Conservation (phyloP, 2,888 invertebrate species). For the Tenthredo scrophulariae region DNA sequence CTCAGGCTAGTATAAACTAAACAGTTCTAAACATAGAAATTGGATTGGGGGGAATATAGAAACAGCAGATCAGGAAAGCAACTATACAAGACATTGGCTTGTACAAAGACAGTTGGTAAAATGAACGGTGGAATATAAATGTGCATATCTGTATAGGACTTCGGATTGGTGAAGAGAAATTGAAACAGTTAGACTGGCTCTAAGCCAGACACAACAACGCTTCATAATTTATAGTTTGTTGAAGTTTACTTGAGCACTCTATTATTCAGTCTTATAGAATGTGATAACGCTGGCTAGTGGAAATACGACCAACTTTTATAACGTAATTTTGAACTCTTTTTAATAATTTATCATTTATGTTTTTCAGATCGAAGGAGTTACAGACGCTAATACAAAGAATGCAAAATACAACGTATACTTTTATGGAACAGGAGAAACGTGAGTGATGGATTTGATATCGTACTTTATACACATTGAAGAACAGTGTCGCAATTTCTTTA, state of each 20-base stretch:
- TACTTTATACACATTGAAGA: background rate
- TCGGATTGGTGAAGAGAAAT: background rate
- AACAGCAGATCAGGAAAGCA: background rate
- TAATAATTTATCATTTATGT: background rate
- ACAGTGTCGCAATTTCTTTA: background rate
- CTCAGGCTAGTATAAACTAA: background rate
- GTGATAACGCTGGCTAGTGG: background rate
- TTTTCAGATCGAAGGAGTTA: slow-evolving; percentile 81
- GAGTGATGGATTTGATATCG: slow-evolving; percentile 77
- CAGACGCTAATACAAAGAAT: slow-evolving; percentile 83
- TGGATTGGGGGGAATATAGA: too few relatives aligned
- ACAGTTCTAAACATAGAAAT: slow-evolving; percentile 10
- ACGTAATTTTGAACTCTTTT: background rate
- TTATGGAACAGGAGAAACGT: slow-evolving; percentile 97
- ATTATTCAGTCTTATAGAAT: background rate
- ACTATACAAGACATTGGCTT: background rate
- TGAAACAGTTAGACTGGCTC: background rate
- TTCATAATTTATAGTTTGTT: background rate
- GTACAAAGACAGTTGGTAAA: background rate
- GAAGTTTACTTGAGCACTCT: background rate
- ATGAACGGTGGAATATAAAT: background rate
- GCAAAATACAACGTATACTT: slow-evolving; percentile 91
- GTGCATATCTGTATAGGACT: background rate
- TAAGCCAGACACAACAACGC: background rate
- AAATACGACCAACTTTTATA: background rate